Conservation (phyloP, 2,113 vertebrate genomes). For the Oryzias javanicus region DNA sequence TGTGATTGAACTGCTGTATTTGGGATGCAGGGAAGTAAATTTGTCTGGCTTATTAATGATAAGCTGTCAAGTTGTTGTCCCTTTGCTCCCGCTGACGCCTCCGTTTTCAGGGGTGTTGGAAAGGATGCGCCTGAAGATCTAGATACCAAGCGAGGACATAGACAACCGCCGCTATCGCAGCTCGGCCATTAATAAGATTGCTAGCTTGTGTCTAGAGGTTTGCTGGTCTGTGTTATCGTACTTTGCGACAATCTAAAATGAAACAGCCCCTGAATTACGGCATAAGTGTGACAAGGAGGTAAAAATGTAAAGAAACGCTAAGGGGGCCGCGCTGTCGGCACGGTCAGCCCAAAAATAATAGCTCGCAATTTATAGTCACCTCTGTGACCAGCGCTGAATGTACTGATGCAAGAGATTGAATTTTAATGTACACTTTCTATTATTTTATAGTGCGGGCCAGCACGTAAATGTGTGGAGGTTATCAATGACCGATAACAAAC, state of each 20-base stretch:
- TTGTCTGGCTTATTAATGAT: slow-evolving; percentile 37
- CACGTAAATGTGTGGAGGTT: slow-evolving; percentile 62
- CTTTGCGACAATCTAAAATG: slow-evolving; percentile 62
- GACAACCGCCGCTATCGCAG: slow-evolving; percentile 54
- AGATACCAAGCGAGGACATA: slow-evolving; percentile 59
- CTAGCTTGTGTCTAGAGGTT: slow-evolving; percentile 49
- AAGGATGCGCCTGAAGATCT: slow-evolving; percentile 56
- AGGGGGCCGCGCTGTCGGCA: slow-evolving; percentile 52
- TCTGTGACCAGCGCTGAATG: slow-evolving; percentile 56
- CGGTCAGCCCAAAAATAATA: slow-evolving; percentile 76
- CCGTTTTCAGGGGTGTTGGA: slow-evolving; percentile 43
- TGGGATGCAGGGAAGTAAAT: slow-evolving; percentile 47
- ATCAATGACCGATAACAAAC: slow-evolving; percentile 51
- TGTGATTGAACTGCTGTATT: slow-evolving; percentile 3
- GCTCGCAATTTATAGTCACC: slow-evolving; percentile 69
- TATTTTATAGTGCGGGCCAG: slow-evolving; percentile 56
- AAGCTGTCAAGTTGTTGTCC: slow-evolving; percentile 41
- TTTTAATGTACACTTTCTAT: slow-evolving; percentile 73
- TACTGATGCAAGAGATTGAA: slow-evolving; percentile 73
- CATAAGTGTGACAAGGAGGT: slow-evolving; percentile 36
- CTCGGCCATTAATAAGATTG: slow-evolving; percentile 59
- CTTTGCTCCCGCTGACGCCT: slow-evolving; percentile 31
- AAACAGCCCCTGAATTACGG: slow-evolving; percentile 52
- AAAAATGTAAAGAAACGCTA: slow-evolving; percentile 60
- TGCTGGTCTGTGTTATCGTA: slow-evolving; percentile 56